Evolutionary conservation across 2,113 vertebrate species (phyloP).

Genomic region (Platycercus adscitus): DNA sequence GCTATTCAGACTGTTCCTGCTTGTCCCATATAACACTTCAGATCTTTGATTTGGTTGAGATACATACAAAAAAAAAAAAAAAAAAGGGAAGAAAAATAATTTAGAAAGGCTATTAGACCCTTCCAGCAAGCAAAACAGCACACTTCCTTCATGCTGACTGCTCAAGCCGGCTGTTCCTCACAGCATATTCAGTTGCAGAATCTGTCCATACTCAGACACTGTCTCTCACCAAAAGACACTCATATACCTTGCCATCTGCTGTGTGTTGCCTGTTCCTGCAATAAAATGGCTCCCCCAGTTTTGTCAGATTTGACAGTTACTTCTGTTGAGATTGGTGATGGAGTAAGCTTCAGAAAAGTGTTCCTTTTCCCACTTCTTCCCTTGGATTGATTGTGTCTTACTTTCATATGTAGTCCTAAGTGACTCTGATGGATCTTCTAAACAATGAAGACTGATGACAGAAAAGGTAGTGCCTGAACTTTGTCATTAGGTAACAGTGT

Average conservation of each 20-base stretch:
- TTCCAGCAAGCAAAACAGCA: not conserved
- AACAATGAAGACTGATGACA: not conserved
- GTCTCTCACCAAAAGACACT: conserved; percentile 35
- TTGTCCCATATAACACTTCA: not conserved
- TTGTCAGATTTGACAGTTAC: not conserved
- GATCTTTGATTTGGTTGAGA: not conserved
- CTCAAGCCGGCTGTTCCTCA: not conserved
- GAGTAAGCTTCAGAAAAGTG: not conserved
- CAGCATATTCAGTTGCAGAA: not conserved
- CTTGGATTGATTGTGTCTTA: not conserved
- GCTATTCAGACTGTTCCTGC: not conserved
- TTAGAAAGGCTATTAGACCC: not conserved
- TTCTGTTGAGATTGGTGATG: not conserved
- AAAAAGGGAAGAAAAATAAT: not conserved
- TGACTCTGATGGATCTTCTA: not conserved
- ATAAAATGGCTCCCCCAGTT: not conserved
- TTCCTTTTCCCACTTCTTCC: not conserved
- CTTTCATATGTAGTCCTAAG: not conserved
- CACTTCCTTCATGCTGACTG: not conserved
- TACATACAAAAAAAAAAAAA: not conserved
- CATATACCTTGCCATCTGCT: conserved; percentile 39
- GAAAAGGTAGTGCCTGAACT: not conserved
- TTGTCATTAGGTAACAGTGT: not conserved
- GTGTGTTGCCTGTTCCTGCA: not conserved
- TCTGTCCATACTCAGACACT: not conserved